Percentiles rank a stretch among this genome's conserved stretches.
phyloP scores from a whole-genome alignment of 2,113 vertebrate species.

The Melanotaenia duboulayi region DNA sequence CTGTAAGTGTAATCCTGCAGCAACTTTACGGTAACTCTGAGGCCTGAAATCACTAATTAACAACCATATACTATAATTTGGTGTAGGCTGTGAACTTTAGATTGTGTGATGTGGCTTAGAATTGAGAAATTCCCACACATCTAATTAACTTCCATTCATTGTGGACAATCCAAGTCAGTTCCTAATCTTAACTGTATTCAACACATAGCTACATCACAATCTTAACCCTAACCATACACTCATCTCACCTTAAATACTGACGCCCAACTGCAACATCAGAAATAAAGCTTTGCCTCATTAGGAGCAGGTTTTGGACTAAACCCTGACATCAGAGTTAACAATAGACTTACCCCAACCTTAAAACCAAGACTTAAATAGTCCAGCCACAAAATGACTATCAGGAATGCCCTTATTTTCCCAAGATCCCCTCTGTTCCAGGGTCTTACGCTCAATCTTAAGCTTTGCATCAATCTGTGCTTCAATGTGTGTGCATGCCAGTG shows the following conservation, averaged over 20 bases:
- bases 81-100: background rate
- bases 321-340: background rate
- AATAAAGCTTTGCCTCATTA: background rate
- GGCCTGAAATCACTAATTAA: background rate
- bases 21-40: background rate
- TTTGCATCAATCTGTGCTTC: background rate
- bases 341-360: background rate
- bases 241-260: background rate
- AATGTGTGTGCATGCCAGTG: background rate
- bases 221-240: background rate
- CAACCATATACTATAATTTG: background rate
- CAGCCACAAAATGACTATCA: background rate
- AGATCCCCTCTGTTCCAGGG: background rate
- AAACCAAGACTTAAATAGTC: background rate
- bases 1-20: background rate
- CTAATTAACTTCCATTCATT: background rate
- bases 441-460: background rate
- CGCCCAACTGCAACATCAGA: background rate
- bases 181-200: background rate
- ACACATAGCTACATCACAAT: background rate
- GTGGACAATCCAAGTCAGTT: background rate
- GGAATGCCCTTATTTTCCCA: background rate
- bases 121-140: background rate
- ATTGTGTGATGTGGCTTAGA: background rate
- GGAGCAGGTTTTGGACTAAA: background rate